Evolutionary conservation across 2,113 vertebrate genomes (phyloP), one percentile per base, ranked within the genome.

Genomic region (Trinectes maculatus): DNA sequence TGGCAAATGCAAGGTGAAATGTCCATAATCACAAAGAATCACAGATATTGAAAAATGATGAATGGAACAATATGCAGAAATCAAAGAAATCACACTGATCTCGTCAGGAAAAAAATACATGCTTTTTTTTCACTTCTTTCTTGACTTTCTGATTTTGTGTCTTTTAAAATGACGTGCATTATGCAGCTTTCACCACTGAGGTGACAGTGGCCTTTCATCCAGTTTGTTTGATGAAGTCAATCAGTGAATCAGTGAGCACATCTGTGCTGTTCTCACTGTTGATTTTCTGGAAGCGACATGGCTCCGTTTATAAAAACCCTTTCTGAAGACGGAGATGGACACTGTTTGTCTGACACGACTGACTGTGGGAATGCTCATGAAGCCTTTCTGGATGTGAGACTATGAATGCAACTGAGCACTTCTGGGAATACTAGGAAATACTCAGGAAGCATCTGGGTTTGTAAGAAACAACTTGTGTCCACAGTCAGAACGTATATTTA

Each of bases 41-140:
- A 49, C 16, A 71, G 79, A 80, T 77, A 85, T 83, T 81, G 57
- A 34, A 78, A 89, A 78, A 83, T 64, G 67, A 83, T 79, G 26
- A 70, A 86, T 74, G 77, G 48, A 64, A 53, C 56, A 44, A 19
- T 43, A 40, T 21, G 31, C 39, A 48, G 13, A 62, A 60, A 68
- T 48, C 18, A 36, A 16, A 58, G 21, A 56, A 67, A 29, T 21
- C 19, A 7, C 28, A 29, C 10, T 1, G 10, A 39, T 31, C 69
- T 57, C 5, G 8, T 13, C 31, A 68, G 11, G 6, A 68, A 26
- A 28, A 52, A 53, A 33, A 36, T 16, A 9, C 16, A 15, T 7
- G 13, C 5, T 16, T 3, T 40, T 10, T 24, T 29, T 26, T 56
- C 28, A n/a, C n/a, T n/a, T 2, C 25, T 29, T 37, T 26, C 43